These are phyloP conservation scores for Lepas anatifera DNA, from an alignment of 2,888 invertebrate species.

Conservation along the genomic window DNA sequence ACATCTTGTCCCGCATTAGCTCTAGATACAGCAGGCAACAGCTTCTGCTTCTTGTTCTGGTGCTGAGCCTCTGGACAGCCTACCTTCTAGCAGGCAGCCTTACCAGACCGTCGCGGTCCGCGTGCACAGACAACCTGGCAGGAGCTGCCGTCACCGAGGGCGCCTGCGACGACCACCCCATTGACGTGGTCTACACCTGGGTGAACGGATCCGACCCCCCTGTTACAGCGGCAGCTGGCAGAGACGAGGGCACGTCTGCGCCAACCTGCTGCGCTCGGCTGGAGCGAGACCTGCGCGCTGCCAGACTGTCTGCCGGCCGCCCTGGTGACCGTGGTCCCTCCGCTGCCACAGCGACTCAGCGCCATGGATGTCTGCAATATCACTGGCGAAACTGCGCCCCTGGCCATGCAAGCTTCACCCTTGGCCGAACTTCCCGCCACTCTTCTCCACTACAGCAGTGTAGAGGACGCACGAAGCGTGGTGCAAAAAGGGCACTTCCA, in stretches of 20 bases:
- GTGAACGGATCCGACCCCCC: conserved; percentile 65
- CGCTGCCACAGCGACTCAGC: not conserved
- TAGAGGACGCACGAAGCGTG: not conserved
- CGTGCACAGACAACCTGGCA: not conserved
- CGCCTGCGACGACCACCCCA: conserved; percentile 34
- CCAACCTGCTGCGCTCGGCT: no score
- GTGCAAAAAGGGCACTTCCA: not conserved
- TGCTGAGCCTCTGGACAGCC: no score
- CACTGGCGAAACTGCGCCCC: not conserved
- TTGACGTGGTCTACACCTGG: conserved; percentile 75
- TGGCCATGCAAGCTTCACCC: not conserved
- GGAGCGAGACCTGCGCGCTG: conserved; percentile 35
- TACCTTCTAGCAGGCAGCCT: no score
- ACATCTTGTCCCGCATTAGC: no score
- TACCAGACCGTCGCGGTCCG: no score
- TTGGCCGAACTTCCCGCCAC: not conserved
- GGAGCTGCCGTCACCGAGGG: not conserved
- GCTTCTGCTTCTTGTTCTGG: no score
- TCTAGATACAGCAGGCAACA: no score
- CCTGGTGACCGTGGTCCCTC: not conserved
- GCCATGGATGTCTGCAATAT: not conserved
- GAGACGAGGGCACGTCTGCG: no score
- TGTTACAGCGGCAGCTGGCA: conserved; percentile 40
- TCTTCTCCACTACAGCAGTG: not conserved
- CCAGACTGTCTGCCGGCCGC: not conserved